Conservation (phyloP, 2,113 vertebrate genomes). For the Atherinomorus stipes region DNA sequence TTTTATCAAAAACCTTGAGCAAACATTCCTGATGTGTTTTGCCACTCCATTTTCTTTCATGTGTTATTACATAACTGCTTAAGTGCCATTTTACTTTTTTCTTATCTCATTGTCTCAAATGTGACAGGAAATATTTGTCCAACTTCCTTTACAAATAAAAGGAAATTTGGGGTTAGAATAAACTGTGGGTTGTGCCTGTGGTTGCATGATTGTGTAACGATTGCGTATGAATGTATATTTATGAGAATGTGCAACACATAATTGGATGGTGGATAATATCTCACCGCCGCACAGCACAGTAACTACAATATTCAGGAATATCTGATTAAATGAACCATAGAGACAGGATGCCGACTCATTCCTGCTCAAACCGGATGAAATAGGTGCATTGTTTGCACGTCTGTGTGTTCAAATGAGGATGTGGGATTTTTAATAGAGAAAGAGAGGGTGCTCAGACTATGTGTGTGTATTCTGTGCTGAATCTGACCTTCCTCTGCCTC, state of each 20-base stretch:
- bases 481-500: constrained; percentile 38
- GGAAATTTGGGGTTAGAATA: constrained; percentile 19
- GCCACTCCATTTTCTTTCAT: constrained; percentile 21
- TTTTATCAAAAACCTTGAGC: constrained; percentile 15
- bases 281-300: constrained; percentile 6
- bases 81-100: constrained; percentile 8
- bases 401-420: constrained; percentile 10
- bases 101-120: constrained; percentile 34
- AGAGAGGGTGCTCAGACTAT: neutral
- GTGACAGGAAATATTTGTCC: constrained; percentile 43
- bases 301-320: constrained; percentile 32
- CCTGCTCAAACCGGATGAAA: constrained; percentile 37
- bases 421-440: constrained; percentile 10
- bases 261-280: neutral
- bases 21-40: constrained; percentile 29
- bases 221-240: constrained; percentile 4
- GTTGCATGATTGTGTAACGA: constrained; percentile 1
- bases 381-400: constrained; percentile 49
- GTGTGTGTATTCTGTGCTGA: constrained; percentile 10
- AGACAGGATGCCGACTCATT: constrained; percentile 64
- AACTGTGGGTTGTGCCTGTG: constrained; percentile 13
- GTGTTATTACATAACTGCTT: constrained; percentile 32
- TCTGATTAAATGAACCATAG: constrained; percentile 39
- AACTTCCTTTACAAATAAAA: constrained; percentile 44
- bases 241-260: neutral